Evolutionary conservation across 2,113 vertebrate genomes (phyloP).

Genomic region (Tringa solitaria): DNA sequence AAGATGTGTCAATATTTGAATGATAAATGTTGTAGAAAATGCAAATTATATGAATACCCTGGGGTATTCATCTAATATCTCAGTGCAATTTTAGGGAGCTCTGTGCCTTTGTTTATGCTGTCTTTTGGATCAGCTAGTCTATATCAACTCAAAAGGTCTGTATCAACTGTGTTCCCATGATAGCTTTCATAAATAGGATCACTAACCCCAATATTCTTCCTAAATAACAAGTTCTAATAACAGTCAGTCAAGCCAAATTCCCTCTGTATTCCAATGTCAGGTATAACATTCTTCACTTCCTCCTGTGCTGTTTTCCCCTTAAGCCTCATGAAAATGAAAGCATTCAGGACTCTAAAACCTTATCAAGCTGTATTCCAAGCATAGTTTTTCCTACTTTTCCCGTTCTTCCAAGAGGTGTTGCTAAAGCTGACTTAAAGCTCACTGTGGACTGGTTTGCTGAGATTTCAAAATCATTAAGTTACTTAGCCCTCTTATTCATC

Average conservation of each 20-base stretch:
- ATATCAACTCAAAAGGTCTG: slow-evolving; percentile 7
- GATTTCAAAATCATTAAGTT: not conserved
- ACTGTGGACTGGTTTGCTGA: not conserved
- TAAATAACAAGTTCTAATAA: slow-evolving; percentile 15
- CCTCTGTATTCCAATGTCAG: not conserved
- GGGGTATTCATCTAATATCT: not conserved
- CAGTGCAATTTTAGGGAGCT: not conserved
- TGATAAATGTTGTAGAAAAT: not conserved
- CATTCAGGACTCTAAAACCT: not conserved
- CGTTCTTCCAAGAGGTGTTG: not conserved
- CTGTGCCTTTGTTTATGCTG: not conserved
- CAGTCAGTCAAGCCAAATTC: not conserved
- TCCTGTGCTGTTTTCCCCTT: not conserved
- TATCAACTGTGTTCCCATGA: not conserved
- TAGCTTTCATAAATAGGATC: slow-evolving; percentile 26
- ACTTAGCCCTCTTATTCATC: not conserved
- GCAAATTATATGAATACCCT: not conserved
- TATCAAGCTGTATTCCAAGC: not conserved
- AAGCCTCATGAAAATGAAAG: not conserved
- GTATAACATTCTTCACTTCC: not conserved
- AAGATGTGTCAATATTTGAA: not conserved
- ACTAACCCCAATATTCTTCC: slow-evolving; percentile 27
- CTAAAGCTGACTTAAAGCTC: not conserved
- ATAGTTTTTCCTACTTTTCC: not conserved
- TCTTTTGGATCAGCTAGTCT: slow-evolving; percentile 3